Evolutionary conservation across 2,113 vertebrate species (phyloP).

Genomic region (Penelope pileata): DNA sequence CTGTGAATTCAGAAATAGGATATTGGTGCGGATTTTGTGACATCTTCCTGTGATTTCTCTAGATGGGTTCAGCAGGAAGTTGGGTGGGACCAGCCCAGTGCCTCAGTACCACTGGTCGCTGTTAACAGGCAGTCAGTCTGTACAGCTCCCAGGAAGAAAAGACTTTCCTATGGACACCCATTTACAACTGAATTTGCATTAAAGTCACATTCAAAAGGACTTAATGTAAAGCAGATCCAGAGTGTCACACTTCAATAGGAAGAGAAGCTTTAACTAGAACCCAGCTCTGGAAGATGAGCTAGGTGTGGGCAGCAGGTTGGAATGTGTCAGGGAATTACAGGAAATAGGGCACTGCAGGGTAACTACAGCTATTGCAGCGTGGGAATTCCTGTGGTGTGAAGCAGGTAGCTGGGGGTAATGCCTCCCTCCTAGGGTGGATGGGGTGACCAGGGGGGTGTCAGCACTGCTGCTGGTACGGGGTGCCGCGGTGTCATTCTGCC

Average conservation of each 20-base stretch:
- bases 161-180: background rate
- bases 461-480: rapidly evolving
- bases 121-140: background rate
- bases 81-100: background rate
- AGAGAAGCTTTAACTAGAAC: background rate
- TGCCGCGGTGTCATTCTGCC: background rate
- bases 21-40: background rate
- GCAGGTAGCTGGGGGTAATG: background rate
- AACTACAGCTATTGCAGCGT: background rate
- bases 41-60: background rate
- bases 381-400: background rate
- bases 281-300: background rate
- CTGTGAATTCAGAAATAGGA: background rate
- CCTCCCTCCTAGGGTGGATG: background rate
- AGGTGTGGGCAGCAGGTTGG: background rate
- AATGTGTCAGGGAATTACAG: background rate
- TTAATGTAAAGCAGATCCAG: background rate
- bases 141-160: background rate
- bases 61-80: background rate
- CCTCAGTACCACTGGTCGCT: background rate
- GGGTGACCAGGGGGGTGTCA: background rate
- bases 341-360: background rate
- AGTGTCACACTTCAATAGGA: background rate
- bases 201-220: background rate
- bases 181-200: background rate